Evolutionary conservation across 2,888 invertebrate genomes (phyloP).

Genomic region (Caenorhabditis sp.): DNA sequence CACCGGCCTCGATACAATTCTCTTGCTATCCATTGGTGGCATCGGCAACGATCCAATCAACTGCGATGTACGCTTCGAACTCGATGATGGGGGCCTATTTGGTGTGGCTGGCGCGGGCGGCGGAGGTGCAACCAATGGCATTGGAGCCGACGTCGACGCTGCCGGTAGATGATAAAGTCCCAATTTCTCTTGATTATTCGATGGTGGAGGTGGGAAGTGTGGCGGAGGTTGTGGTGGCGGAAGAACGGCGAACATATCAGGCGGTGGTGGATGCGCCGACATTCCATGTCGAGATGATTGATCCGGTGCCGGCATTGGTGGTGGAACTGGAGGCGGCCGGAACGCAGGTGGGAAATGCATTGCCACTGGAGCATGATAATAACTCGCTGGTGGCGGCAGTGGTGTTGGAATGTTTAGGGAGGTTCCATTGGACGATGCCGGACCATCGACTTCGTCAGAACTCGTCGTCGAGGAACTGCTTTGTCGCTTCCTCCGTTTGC

Average conservation of each 20-base stretch:
- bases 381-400: conserved; percentile 16
- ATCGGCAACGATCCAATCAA: conserved; percentile 10
- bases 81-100: neutral
- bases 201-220: neutral
- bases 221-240: conserved; percentile 5
- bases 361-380: neutral
- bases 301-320: conserved; percentile 6
- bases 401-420: conserved; percentile 15
- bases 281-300: conserved; percentile 2
- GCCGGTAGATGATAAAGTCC: neutral
- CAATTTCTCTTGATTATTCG: neutral
- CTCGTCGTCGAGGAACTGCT: conserved; percentile 38
- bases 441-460: conserved; percentile 36
- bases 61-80: conserved; percentile 9
- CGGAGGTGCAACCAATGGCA: neutral
- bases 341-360: conserved; percentile 2
- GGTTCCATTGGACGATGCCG: conserved; percentile 24
- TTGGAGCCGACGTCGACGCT: neutral
- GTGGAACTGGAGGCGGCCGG: conserved; percentile 21
- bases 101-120: neutral
- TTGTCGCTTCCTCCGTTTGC: conserved; percentile 26
- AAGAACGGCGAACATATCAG: neutral
- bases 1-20: conserved; percentile 30
- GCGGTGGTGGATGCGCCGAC: neutral
- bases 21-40: conserved; percentile 24